A percentile compares a stretch with the other conserved stretches of the same genome.
phyloP scores from a whole-genome alignment of 2,113 vertebrate species.

The Limnothrissa miodon region DNA sequence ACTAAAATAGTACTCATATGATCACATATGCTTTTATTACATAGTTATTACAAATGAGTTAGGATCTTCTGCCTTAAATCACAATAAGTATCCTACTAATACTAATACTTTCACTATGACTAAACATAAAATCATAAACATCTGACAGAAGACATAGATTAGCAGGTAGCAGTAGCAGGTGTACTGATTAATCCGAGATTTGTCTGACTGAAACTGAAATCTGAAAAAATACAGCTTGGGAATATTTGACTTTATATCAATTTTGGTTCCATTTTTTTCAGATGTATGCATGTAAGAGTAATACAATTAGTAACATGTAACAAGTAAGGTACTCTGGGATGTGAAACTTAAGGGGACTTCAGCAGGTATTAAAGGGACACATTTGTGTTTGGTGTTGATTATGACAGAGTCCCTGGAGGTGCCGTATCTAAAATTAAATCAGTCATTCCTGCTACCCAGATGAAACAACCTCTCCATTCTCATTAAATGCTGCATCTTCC shows the following conservation, averaged over 20 bases:
- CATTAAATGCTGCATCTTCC: slow-evolving; percentile 28
- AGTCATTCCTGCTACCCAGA: slow-evolving; percentile 31
- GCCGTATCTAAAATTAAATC: slow-evolving; percentile 50
- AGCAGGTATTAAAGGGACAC: not conserved
- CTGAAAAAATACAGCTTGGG: not conserved
- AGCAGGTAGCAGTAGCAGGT: no score
- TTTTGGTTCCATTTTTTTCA: not conserved
- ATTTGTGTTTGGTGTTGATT: slow-evolving; percentile 30
- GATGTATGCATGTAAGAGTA: not conserved
- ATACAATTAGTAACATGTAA: not conserved
- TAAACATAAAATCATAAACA: no score
- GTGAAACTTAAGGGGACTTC: not conserved
- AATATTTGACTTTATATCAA: not conserved
- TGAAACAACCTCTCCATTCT: slow-evolving; percentile 41
- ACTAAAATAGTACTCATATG: no score
- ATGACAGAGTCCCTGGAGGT: slow-evolving; percentile 19
- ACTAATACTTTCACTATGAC: no score
- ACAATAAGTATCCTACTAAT: no score
- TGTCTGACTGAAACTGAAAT: not conserved
- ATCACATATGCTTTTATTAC: no score
- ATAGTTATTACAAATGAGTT: no score
- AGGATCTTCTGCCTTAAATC: no score
- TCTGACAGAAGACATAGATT: no score
- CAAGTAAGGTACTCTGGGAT: not conserved
- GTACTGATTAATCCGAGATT: not conserved